Conservation (phyloP, 2,888 invertebrate genomes). For the Nomada ruficornis region DNA sequence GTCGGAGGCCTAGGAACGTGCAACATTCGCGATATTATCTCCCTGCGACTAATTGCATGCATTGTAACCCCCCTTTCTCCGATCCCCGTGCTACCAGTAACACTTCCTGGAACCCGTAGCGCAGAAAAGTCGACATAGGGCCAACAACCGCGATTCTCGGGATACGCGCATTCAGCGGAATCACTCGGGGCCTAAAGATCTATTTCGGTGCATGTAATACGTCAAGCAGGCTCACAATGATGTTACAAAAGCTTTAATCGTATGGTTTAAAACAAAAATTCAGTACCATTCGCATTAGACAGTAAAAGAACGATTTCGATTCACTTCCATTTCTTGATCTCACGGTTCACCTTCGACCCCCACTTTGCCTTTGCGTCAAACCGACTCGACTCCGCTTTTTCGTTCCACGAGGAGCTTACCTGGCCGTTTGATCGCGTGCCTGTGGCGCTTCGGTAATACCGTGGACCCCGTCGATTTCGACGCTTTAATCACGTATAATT, state of each 20-base stretch:
- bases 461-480: constrained; percentile 14
- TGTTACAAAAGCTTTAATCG: neutral
- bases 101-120: constrained; percentile 44
- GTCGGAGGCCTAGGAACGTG: constrained; percentile 1
- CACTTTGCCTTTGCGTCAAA: too few relatives aligned
- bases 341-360: too few relatives aligned
- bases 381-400: neutral
- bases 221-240: neutral
- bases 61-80: constrained; percentile 62
- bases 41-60: constrained; percentile 70
- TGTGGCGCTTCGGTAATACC: neutral
- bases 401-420: too few relatives aligned
- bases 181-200: neutral
- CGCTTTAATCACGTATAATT: constrained; percentile 40
- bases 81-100: neutral
- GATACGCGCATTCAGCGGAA: constrained; percentile 23
- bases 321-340: too few relatives aligned
- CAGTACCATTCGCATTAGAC: too few relatives aligned
- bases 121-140: constrained; percentile 16
- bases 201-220: constrained; percentile 21
- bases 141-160: constrained; percentile 20
- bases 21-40: constrained; percentile 52
- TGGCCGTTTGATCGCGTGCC: constrained; percentile 71
- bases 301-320: too few relatives aligned
- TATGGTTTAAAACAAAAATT: too few relatives aligned